phyloP scores from a whole-genome alignment of 2,888 invertebrate genomes.

The Hetaerina titia region DNA sequence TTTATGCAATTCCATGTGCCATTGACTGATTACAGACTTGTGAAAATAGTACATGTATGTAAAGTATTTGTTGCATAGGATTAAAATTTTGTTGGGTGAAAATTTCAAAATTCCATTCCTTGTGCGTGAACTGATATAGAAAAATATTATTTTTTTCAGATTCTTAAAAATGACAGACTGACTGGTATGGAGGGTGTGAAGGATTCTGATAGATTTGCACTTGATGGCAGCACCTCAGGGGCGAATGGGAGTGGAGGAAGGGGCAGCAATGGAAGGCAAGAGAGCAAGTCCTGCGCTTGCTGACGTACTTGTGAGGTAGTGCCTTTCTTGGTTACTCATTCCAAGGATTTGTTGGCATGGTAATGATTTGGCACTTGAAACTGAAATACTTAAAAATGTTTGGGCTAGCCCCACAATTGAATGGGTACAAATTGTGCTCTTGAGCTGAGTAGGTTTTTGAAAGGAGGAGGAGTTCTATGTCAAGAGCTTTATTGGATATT shows the following conservation, averaged over 20 bases:
- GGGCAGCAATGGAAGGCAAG: constrained; percentile 76
- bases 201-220: constrained; percentile 85
- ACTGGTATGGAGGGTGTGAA: constrained; percentile 82
- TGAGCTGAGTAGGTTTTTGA: neutral
- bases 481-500: constrained; percentile 42
- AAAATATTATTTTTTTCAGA: constrained; percentile 78
- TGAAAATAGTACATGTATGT: no score
- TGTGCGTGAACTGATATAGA: no score
- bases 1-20: no score
- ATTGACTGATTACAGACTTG: no score
- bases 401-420: constrained; percentile 17
- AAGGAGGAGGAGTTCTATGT: neutral
- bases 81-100: no score
- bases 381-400: neutral
- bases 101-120: no score
- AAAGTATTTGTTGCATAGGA: no score
- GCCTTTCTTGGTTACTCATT: constrained; percentile 32
- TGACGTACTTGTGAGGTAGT: constrained; percentile 76
- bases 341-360: constrained; percentile 13
- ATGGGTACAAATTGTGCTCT: constrained; percentile 54
- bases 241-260: constrained; percentile 68
- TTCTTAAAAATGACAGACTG: constrained; percentile 88
- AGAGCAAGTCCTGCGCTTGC: constrained; percentile 81
- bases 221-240: constrained; percentile 77
- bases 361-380: constrained; percentile 37